Evolutionary conservation across 2,797 vertebrate genomes (phyloP).

Genomic region (Alcedo quadribrachys): DNA sequence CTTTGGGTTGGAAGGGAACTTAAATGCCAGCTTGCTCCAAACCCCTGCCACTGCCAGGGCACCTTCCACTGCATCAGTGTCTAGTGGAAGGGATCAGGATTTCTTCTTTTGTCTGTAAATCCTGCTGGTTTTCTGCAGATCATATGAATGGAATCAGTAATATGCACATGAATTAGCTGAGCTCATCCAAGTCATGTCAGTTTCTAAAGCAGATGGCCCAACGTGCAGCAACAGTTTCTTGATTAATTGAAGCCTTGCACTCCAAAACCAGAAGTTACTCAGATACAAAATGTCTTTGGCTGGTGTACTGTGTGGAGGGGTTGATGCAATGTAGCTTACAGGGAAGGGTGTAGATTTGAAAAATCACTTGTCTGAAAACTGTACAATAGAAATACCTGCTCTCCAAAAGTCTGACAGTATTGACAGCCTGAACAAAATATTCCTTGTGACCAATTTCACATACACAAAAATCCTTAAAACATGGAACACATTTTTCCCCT

Average conservation of each 20-base stretch:
- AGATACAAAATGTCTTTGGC: neutral
- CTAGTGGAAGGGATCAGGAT: neutral
- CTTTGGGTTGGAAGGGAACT: neutral
- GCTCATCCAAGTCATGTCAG: neutral
- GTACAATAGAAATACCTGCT: neutral
- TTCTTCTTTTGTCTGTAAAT: neutral
- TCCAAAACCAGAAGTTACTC: neutral
- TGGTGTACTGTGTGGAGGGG: neutral
- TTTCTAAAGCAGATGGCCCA: neutral
- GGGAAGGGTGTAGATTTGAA: neutral
- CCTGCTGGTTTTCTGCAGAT: neutral
- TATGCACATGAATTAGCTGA: neutral
- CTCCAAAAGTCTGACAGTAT: neutral
- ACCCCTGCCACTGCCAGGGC: neutral
- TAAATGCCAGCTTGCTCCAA: neutral
- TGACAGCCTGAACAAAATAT: neutral
- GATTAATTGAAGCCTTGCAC: neutral
- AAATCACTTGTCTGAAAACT: neutral
- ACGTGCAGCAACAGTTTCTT: neutral
- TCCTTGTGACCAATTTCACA: neutral
- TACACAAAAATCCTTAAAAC: neutral
- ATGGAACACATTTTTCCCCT: neutral
- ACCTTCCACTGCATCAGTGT: neutral
- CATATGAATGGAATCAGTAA: neutral
- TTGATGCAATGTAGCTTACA: neutral